Base-by-base conservation (phyloP, 2,888 invertebrate species). In the Cinara cedri region DNA sequence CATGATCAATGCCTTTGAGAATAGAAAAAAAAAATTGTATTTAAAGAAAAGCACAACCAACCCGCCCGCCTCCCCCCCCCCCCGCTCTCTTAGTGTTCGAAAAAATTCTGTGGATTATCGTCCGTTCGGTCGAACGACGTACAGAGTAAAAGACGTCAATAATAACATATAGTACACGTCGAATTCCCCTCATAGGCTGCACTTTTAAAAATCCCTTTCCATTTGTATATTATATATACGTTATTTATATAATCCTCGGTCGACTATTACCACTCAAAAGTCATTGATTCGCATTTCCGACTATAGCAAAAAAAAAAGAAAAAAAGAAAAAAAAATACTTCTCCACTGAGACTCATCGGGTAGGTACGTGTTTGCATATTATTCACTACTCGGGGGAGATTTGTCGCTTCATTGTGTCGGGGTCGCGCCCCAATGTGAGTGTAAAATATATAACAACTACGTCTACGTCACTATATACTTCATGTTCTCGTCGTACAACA, bases 211-310 rank as follows among this genome's bases (percentile, higher is more conserved):
- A 21, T 24, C 9, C 24, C 44, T 42, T 44, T n/a, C 13, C 24
- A 3, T 4, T 21, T 9, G 13, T 44, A 34, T 8, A n/a, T 16
- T 16, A 24, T 2, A 46, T 51, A n/a, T 51, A n/a, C 16, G 42
- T 3, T 13, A 26, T 62, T 49, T 21, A 24, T 62, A n/a, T 62
- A 62, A 62, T 62, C 72, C 51, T 34, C 62, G 24, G 44, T 13
- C 24, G 46, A 26, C n/a, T n/a, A n/a, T n/a, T n/a, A n/a, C 44
- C 26, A 51, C 49, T 51, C 72, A 21, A 34, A 72, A 51, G 72
- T 62, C 72, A 21, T 72, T 14, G 72, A 34, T 62, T 72, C 72
- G 72, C 60, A 72, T 72, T 71, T 57, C 46, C 24, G 44, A 57
- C 57, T 9, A 57, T n/a, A n/a, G n/a, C n/a, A n/a, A n/a, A n/a